Base-by-base conservation (phyloP, 2,888 invertebrate species). In the Lochmaea crataegi region DNA sequence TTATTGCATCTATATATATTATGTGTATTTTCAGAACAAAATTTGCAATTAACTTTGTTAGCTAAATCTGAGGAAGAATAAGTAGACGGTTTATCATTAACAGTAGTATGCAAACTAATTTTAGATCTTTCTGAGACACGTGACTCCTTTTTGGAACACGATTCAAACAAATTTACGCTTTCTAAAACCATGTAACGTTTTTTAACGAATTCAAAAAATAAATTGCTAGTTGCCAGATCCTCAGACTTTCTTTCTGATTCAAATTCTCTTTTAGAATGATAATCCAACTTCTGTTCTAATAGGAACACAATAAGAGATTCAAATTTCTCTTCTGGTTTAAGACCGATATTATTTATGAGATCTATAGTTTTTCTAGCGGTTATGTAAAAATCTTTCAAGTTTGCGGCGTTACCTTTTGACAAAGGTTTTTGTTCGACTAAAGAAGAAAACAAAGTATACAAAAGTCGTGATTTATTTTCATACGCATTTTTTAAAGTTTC, bases 221-320 rank as follows among this genome's bases (percentile, higher is more conserved):
- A 12, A 57, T 57, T 26, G 14, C 22, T 14, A 22, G 7, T 4
- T 57, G 26, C 26, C 26, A 57, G 18, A 11, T 12, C 26, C 14
- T 26, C 26, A 10, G 14, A 26, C 12, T 12, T 26, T 3, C 26
- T 57, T 12, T 22, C 57, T 11, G 12, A 14, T 57, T 57, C 14
- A 14, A 26, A 22, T 57, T 57, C 26, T 26, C 57, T 22, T 26
- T 26, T 26, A 12, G 22, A 48, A n/a, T n/a, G 14, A 48, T n/a
- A 48, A n/a, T n/a, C n/a, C n/a, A 48, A 48, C n/a, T 48, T 48
- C 12, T 48, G 48, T 48, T 48, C 48, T 48, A n/a, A 48, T 48
- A 48, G n/a, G 3, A 48, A 48, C n/a, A 48, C 48, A 12, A 12
- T 48, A n/a, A 48, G n/a, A 48, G 48, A n/a, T n/a, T 48, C 48